Percentiles rank a stretch among this genome's conserved stretches.
phyloP scores from a whole-genome alignment of 2,888 invertebrate species.

The Acrobasis repandana region DNA sequence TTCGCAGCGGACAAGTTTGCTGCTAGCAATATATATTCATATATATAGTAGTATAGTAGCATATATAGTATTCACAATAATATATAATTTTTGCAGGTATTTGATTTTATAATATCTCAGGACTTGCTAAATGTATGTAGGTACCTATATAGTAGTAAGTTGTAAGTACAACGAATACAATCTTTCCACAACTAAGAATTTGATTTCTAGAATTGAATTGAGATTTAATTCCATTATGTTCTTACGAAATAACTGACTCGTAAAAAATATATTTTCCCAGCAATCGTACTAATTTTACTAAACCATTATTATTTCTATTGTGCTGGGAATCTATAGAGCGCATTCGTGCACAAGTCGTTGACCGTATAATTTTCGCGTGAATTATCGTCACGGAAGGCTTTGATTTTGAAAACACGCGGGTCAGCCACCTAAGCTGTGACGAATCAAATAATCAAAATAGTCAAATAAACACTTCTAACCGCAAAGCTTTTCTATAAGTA shows the following conservation, averaged over 20 bases:
- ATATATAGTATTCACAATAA: no score
- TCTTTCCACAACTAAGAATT: neutral
- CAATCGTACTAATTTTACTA: slow-evolving; percentile 13
- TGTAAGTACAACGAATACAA: no score
- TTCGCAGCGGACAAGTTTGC: neutral
- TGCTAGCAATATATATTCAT: neutral
- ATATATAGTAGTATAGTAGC: no score
- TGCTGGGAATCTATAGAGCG: slow-evolving; percentile 13
- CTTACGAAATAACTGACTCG: neutral
- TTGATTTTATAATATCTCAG: no score
- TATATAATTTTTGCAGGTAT: no score
- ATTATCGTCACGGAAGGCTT: slow-evolving; percentile 62
- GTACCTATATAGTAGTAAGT: no score
- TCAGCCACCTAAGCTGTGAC: slow-evolving; percentile 41
- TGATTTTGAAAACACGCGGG: slow-evolving; percentile 53
- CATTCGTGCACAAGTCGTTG: slow-evolving; percentile 31
- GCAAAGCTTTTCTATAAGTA: neutral
- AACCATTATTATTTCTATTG: slow-evolving; percentile 23
- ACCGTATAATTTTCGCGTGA: slow-evolving; percentile 65
- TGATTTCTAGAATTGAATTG: neutral
- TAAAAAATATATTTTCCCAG: slow-evolving; percentile 12
- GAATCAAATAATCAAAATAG: slow-evolving; percentile 9
- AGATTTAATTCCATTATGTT: neutral
- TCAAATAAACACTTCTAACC: neutral
- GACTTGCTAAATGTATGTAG: no score